Evolutionary conservation across 1,140 invertebrate species (phyloP), one percentile per base, ranked within the genome.

Genomic region (Drosophila rhopaloa): DNA sequence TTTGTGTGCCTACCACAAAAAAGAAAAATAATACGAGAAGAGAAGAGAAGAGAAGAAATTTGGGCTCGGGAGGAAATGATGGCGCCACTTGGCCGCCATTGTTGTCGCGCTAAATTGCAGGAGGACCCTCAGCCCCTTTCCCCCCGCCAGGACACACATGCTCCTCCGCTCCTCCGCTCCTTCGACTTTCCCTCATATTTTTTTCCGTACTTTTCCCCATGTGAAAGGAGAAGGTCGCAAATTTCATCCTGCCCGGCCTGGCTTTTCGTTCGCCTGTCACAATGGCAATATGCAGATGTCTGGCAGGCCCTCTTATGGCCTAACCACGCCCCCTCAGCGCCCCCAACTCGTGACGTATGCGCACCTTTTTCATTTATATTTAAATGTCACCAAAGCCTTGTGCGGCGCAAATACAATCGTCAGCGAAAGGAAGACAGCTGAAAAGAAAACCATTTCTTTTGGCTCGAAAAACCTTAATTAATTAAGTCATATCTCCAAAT

Each of bases 361-460:
- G 83, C 76, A 88, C 81, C 79, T 79, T 86, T 86, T 82, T 88
- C 76, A 86, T 86, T 88, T 86, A 82, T 79, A 86, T 86, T 86
- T 79, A 76, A 86, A 88, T 82, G 83, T 62, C 61, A 73, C 37
- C 83, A 67, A 48, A 71, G 50, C 53, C 35, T 70, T 29, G 40
- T 11, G 51, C 47, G 47, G 47, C 55, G 46, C 68, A 71, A 67
- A 67, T 66, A n/a, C 41, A 11, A 58, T 58, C 16, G 8, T n/a
- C 35, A 57, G 43, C 5, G 19, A 35, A 56, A 4, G 48, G 43
- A 35, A 19, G 38, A n/a, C 40, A 46, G 47, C 53, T 50, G 46
- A 44, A 68, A 68, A 35, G 46, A 7, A 68, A 68, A 37, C 37
- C 19, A 50, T 43, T 67, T 59, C 24, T n/a, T 29, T 58, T 0